Evolutionary conservation across 2,888 invertebrate genomes (phyloP).

Genomic region (Chrysotoxum bicinctum): DNA sequence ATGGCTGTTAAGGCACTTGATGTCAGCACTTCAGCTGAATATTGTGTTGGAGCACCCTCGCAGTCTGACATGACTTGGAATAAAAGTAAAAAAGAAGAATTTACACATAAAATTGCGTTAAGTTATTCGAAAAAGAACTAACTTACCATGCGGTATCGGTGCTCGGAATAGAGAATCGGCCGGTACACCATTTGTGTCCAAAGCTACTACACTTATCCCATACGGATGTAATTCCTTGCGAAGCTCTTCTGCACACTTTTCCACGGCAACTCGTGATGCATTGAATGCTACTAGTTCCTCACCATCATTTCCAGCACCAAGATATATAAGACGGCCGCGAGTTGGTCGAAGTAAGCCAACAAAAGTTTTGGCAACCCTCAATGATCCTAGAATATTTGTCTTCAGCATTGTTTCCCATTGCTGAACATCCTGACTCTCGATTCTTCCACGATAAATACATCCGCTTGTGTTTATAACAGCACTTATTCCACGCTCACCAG

Average conservation of each 20-base stretch:
- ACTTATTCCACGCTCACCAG: conserved; percentile 90
- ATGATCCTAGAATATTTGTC: conserved; percentile 87
- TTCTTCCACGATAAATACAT: conserved; percentile 87
- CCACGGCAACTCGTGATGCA: conserved; percentile 88
- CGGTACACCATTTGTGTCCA: conserved; percentile 87
- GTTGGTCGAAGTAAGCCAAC: conserved; percentile 86
- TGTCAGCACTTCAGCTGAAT: conserved; percentile 85
- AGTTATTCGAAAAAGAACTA: background rate
- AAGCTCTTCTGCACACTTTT: conserved; percentile 89
- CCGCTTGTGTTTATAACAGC: conserved; percentile 93
- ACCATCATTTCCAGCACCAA: conserved; percentile 83
- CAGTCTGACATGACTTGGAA: conserved; percentile 78
- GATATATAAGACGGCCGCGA: conserved; percentile 87
- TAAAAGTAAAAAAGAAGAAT: background rate
- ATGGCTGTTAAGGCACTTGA: conserved; percentile 84
- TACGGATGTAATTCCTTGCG: conserved; percentile 87
- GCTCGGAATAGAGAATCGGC: conserved; percentile 86
- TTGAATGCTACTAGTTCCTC: conserved; percentile 84
- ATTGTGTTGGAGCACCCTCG: conserved; percentile 85
- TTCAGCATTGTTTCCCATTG: conserved; percentile 87
- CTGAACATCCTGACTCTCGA: conserved; percentile 85
- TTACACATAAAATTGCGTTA: conserved; percentile 13
- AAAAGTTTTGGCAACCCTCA: conserved; percentile 89
- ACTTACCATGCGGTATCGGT: conserved; percentile 83
- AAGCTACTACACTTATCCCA: conserved; percentile 88